Evolutionary conservation across 53 echinoderm and acorn worm species (phyloP), one percentile per base, ranked within the genome.

Genomic region (Stichopus horrens): DNA sequence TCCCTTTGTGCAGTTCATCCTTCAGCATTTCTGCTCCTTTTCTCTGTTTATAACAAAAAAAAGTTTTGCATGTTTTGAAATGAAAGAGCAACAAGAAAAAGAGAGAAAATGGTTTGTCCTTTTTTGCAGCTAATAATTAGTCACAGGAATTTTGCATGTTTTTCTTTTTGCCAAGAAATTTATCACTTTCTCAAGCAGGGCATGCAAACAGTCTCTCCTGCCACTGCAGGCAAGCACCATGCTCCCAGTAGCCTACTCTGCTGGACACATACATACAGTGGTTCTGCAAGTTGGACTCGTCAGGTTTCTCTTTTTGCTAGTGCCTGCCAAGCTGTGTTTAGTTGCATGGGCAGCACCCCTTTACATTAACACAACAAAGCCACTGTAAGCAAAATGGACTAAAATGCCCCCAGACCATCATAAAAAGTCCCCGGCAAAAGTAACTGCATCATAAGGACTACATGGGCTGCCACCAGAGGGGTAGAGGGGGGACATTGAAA

Each of bases 181-280:
- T 23, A 76, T 76, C 76, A 76, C 37, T 76, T 76, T 76, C 76
- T 76, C 76, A 76, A 76, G 37, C 76, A 76, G 76, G 76, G 76
- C 76, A 76, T 76, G 76, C 37, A 76, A 37, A 37, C 37, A 37
- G 37, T 37, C 2, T 37, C 37, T 37, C 37, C 1, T 37, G 37
- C 37, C 37, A 37, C 37, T 37, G 37, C 37, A 37, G 37, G 37
- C 37, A 37, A 37, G 37, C 37, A 37, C 37, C 37, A 37, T 37
- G 37, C 37, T 37, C 37, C 76, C 37, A 76, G 76, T 51, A 76
- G 19, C 22, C 37, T 76, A 76, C 22, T 76, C 76, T 76, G 76
- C 76, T 76, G 37, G 76, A 76, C 6, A 23, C 37, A 76, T n/a
- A n/a, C 76, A 76, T 76, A 76, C 76, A 76, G 76, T 7, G 37